Conservation (phyloP, 2,113 vertebrate species). For the Eleginops maclovinus region DNA sequence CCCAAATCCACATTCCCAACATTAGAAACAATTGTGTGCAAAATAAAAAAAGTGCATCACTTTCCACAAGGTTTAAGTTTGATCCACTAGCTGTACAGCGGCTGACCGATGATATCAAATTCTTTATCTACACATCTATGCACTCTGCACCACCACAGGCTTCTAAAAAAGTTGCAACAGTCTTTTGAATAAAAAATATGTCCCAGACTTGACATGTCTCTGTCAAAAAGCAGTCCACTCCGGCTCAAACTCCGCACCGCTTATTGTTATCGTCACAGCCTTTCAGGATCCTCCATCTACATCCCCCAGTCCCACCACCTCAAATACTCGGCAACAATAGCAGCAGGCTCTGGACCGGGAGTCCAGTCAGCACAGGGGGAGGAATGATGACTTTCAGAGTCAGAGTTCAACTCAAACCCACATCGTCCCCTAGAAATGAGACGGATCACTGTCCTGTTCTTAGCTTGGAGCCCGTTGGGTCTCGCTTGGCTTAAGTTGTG, state of each 20-base stretch:
- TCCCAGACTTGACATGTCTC: conserved; percentile 47
- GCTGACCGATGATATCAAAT: conserved; percentile 49
- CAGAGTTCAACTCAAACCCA: conserved; percentile 42
- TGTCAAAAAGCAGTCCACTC: conserved; percentile 67
- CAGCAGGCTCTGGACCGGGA: conserved; percentile 47
- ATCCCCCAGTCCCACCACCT: conserved; percentile 26
- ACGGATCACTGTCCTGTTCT: conserved; percentile 39
- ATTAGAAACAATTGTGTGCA: conserved; percentile 63
- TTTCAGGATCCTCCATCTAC: conserved; percentile 31
- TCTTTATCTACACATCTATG: conserved; percentile 59
- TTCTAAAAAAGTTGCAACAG: conserved; percentile 31
- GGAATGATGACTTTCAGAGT: conserved; percentile 47
- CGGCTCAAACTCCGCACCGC: conserved; percentile 26
- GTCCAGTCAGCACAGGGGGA: conserved; percentile 35
- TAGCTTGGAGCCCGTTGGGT: conserved; percentile 36
- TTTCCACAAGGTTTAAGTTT: conserved; percentile 36
- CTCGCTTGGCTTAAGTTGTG: background rate
- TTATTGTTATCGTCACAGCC: conserved; percentile 31
- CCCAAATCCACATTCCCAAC: conserved; percentile 56
- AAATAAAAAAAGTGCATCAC: conserved; percentile 67
- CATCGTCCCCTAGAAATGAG: conserved; percentile 34
- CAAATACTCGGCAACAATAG: conserved; percentile 37
- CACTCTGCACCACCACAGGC: conserved; percentile 55
- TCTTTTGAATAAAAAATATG: conserved; percentile 66
- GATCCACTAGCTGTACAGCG: conserved; percentile 42